Percentiles rank a stretch among this genome's conserved stretches.
phyloP scores from a whole-genome alignment of 1,140 invertebrate genomes.

The Antheraea pernyi region DNA sequence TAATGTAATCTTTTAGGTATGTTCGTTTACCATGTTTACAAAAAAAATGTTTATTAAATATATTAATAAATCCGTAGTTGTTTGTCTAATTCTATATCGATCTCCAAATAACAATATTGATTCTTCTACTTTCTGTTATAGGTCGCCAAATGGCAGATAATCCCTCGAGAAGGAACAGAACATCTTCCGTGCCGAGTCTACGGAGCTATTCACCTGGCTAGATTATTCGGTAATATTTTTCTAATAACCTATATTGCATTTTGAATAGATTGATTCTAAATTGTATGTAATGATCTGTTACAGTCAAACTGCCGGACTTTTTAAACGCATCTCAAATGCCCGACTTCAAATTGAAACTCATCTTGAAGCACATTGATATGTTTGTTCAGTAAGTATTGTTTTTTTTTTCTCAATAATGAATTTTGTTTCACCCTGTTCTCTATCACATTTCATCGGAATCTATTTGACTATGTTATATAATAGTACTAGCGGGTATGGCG shows the following conservation, averaged over 20 bases:
- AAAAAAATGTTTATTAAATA: no score
- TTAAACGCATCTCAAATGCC: constrained; percentile 73
- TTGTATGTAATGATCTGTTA: constrained; percentile 30
- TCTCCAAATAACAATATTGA: background rate
- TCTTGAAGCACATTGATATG: constrained; percentile 71
- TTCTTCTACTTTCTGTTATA: constrained; percentile 21
- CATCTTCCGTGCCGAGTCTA: constrained; percentile 69
- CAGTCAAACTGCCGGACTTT: constrained; percentile 74
- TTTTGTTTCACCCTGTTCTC: no score
- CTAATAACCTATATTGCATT: background rate
- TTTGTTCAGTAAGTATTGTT: constrained; percentile 72
- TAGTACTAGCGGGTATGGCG: no score
- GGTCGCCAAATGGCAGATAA: constrained; percentile 68
- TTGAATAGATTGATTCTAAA: background rate
- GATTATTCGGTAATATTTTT: constrained; percentile 63
- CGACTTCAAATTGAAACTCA: constrained; percentile 68
- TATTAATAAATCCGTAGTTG: no score
- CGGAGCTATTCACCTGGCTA: constrained; percentile 71
- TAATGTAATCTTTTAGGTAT: no score
- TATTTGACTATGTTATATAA: no score
- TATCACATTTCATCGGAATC: no score
- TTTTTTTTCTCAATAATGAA: no score
- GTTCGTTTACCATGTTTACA: no score
- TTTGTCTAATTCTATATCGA: background rate
- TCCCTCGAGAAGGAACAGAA: constrained; percentile 60